Evolutionary conservation across 2,888 invertebrate species (phyloP).

Genomic region (Smittia aterrima): DNA sequence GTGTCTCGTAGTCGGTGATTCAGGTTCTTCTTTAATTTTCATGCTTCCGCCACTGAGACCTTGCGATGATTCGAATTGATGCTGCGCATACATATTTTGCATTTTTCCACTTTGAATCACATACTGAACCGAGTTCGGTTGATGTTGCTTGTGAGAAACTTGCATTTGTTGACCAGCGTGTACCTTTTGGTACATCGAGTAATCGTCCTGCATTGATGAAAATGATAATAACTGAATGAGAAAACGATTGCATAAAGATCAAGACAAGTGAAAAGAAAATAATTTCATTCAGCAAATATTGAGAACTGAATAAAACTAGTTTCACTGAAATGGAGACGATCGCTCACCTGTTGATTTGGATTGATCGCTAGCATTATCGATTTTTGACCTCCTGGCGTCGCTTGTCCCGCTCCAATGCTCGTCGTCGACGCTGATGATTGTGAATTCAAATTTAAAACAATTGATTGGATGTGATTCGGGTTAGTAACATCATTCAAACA

Average conservation of each 20-base stretch:
- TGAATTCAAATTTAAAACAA: slow-evolving; percentile 39
- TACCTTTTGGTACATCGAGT: neutral
- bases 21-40: slow-evolving; percentile 45
- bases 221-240: neutral
- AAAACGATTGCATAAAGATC: too few species aligned
- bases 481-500: slow-evolving; percentile 34
- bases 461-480: slow-evolving; percentile 29
- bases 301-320: too few species aligned
- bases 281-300: neutral
- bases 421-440: slow-evolving; percentile 29
- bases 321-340: too few species aligned
- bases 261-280: slow-evolving; percentile 46
- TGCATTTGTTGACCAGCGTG: slow-evolving; percentile 44
- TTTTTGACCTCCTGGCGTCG: neutral
- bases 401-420: neutral
- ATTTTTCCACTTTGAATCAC: slow-evolving; percentile 30
- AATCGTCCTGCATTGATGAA: neutral
- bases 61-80: neutral
- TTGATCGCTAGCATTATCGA: slow-evolving; percentile 23
- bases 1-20: slow-evolving; percentile 51
- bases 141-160: slow-evolving; percentile 5
- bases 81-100: slow-evolving; percentile 6
- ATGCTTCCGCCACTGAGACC: neutral
- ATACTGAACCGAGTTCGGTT: slow-evolving; percentile 19
- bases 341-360: slow-evolving; percentile 8